Conservation (phyloP, 2,888 invertebrate species). For the Ornithoptera alexandrae region DNA sequence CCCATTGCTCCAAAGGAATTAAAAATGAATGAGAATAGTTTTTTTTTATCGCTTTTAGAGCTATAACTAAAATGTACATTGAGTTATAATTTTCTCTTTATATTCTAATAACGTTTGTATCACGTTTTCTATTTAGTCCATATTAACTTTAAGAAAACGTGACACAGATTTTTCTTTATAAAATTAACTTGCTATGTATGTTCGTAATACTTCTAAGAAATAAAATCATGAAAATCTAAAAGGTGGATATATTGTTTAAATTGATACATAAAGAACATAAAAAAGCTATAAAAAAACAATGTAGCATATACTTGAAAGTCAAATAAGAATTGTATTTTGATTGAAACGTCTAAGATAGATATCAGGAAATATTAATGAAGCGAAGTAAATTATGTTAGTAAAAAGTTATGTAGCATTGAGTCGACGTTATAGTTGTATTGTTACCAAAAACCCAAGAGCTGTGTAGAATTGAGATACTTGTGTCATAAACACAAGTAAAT, state of each 20-base stretch:
- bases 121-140: too few relatives aligned
- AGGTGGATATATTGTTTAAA: too few relatives aligned
- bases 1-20: slow-evolving; percentile 10
- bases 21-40: slow-evolving; percentile 17
- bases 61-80: neutral
- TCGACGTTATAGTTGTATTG: neutral
- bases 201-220: too few relatives aligned
- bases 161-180: too few relatives aligned
- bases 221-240: too few relatives aligned
- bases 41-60: slow-evolving; percentile 4
- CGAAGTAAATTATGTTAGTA: neutral
- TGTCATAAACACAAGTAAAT: slow-evolving; percentile 24
- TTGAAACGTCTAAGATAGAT: too few relatives aligned
- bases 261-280: too few relatives aligned
- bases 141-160: too few relatives aligned
- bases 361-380: neutral
- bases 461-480: slow-evolving; percentile 4
- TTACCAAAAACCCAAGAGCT: neutral
- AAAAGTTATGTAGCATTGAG: neutral
- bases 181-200: too few relatives aligned
- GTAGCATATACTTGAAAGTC: too few relatives aligned
- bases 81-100: neutral
- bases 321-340: too few relatives aligned
- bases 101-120: neutral
- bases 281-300: too few relatives aligned